These are phyloP conservation scores for Salvelinus alpinus DNA, from an alignment of 2,113 vertebrate genomes.

Conservation along the genomic window DNA sequence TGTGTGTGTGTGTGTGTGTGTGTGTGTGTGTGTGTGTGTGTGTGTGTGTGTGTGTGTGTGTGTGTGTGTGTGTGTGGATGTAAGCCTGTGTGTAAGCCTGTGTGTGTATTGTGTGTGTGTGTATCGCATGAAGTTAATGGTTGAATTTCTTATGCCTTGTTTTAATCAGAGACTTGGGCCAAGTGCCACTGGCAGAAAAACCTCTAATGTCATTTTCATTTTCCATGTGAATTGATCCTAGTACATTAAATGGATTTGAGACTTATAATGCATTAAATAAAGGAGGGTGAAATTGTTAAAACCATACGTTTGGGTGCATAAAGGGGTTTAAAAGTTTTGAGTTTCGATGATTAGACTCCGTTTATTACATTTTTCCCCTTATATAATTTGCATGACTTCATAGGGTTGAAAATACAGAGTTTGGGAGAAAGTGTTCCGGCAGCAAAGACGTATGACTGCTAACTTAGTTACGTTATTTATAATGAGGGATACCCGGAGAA, in stretches of 20 bases:
- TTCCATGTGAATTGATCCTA: constrained; percentile 23
- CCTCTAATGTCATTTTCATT: constrained; percentile 26
- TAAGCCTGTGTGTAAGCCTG: neutral
- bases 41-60: constrained; percentile 2
- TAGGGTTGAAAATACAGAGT: neutral
- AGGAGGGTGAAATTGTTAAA: constrained; percentile 21
- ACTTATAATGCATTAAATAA: constrained; percentile 24
- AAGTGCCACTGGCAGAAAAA: constrained; percentile 12
- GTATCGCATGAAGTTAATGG: neutral
- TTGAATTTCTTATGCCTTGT: constrained; percentile 16
- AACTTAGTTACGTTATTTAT: neutral
- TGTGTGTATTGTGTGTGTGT: neutral
- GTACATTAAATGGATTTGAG: constrained; percentile 24
- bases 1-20: neutral
- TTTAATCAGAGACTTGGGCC: constrained; percentile 37
- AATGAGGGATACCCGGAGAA: too few relatives aligned
- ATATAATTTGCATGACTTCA: constrained; percentile 11
- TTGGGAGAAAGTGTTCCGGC: neutral
- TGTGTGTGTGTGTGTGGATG: neutral
- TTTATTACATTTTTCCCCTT: neutral
- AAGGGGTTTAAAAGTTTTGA: constrained; percentile 21
- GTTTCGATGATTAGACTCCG: neutral
- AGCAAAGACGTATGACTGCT: neutral
- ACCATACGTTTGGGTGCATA: neutral
- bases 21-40: neutral